Conservation (phyloP, 2,113 vertebrate species). For the Malurus alboscapulatus region DNA sequence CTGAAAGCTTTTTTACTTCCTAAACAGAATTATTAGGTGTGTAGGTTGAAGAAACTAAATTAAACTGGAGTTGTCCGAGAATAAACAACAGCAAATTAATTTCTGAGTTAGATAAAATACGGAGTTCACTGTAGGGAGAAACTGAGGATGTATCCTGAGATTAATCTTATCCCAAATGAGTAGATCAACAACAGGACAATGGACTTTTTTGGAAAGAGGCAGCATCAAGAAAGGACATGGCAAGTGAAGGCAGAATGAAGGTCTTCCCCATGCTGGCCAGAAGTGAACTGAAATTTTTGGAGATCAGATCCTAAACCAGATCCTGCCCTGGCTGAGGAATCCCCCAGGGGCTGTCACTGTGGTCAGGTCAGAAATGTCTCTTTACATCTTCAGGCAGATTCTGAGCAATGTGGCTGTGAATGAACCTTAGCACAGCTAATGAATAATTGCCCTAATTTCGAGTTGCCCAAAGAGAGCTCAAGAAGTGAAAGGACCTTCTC, state of each 20-base stretch:
- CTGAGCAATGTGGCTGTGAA: not conserved
- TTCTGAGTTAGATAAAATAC: not conserved
- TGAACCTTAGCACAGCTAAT: not conserved
- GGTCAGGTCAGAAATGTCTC: not conserved
- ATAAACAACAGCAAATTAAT: not conserved
- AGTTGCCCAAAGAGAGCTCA: not conserved
- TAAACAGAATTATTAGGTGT: not conserved
- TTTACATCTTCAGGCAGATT: not conserved
- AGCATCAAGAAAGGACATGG: not conserved
- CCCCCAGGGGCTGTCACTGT: not conserved
- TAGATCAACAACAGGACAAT: not conserved
- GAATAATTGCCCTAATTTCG: not conserved
- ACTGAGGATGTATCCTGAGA: not conserved
- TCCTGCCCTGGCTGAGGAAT: not conserved
- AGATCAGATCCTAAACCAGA: not conserved
- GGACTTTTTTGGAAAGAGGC: not conserved
- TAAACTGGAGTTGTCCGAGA: not conserved
- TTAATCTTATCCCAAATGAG: not conserved
- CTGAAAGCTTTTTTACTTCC: not conserved
- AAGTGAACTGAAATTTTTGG: not conserved
- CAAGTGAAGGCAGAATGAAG: not conserved
- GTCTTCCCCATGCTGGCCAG: not conserved
- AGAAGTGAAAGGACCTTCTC: not conserved
- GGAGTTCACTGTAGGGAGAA: not conserved
- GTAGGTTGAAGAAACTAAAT: not conserved